Base-by-base conservation (phyloP, 2,113 vertebrate genomes). In the Hystrix cristata region DNA sequence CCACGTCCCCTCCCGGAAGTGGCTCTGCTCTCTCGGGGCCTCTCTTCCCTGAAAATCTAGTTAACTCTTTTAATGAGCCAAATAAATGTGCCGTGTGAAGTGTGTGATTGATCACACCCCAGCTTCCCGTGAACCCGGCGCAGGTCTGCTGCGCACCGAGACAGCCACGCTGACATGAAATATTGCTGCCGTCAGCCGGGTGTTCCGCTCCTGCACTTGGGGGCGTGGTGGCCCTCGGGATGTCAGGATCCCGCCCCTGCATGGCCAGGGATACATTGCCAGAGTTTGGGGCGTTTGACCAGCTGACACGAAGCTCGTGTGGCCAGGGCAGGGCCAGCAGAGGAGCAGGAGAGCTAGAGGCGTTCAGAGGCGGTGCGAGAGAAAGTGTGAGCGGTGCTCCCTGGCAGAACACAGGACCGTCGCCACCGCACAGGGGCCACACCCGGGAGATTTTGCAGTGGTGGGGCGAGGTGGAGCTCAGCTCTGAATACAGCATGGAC, bases 31-130 rank as follows among this genome's bases (percentile, higher is more conserved):
- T 71, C 78, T 72, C 5, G 5, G 7, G 34, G 71, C 85, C 51
- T 91, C 82, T 79, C 15, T 57, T 78, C 43, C 64, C 53, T 90
- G 62, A 51, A 95, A 97, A 94, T 72, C 91, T 90, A 89, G 71
- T 97, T 96, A 95, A 94, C 87, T 94, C 87, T 65, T 80, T 82
- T 78, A 96, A 94, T 91, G 95, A 97, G 48, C 67, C 94, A 90
- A 53, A 64, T 91, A 83, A 93, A 59, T 18, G 59, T 23, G n/a
- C 43, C 60, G 65, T 0, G 0, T 69, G 72, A 31, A 83, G 83
- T 62, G 60, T 71, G 78, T 59, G 88, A 83, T 95, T 0, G 4
- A 69, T 93, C 48, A 4, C 31, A 23, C 14, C 43, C 55, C 53
- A 8, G 51, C 43, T 27, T 65, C 55, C 46, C 0, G 0, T 0